Percentiles rank a stretch among this genome's conserved stretches.
These are phyloP conservation scores for Ichneumoninae sp. DNA, from an alignment of 2,888 invertebrate genomes.

Conservation along the genomic window DNA sequence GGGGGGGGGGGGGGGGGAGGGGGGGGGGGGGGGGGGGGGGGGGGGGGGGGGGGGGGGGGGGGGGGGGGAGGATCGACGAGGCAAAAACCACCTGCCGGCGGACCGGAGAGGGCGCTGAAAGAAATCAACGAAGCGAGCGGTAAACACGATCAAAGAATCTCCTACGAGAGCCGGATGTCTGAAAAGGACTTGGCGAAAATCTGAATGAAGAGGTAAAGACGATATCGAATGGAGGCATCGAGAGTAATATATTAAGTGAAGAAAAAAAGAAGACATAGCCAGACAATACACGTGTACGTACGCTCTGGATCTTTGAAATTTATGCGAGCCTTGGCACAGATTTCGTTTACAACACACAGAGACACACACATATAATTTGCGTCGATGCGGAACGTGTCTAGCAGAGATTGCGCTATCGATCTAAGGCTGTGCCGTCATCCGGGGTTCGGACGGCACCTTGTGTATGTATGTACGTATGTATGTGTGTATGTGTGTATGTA, in stretches of 20 bases:
- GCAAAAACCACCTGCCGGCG: slow-evolving; percentile 1
- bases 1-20: no score
- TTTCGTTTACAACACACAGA: slow-evolving; percentile 61
- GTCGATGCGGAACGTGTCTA: slow-evolving; percentile 60
- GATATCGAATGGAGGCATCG: background rate
- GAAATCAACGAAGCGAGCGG: background rate
- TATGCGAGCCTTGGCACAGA: slow-evolving; percentile 80
- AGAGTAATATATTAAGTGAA: background rate
- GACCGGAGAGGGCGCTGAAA: background rate
- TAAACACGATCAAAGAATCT: slow-evolving; percentile 24
- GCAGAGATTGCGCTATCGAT: slow-evolving; percentile 77
- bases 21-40: no score
- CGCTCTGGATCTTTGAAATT: slow-evolving; percentile 72
- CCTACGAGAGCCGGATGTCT: background rate
- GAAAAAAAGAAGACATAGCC: background rate
- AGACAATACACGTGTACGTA: slow-evolving; percentile 29
- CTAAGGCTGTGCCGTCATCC: slow-evolving; percentile 60
- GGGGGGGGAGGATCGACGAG: background rate
- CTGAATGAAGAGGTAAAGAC: background rate
- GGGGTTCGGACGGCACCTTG: slow-evolving; percentile 18
- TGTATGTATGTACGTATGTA: background rate
- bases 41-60: no score
- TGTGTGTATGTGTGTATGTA: background rate
- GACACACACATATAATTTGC: slow-evolving; percentile 51
- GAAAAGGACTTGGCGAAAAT: slow-evolving; percentile 5